Evolutionary conservation across 2,888 invertebrate genomes (phyloP).

Genomic region (Xylophagus ater): DNA sequence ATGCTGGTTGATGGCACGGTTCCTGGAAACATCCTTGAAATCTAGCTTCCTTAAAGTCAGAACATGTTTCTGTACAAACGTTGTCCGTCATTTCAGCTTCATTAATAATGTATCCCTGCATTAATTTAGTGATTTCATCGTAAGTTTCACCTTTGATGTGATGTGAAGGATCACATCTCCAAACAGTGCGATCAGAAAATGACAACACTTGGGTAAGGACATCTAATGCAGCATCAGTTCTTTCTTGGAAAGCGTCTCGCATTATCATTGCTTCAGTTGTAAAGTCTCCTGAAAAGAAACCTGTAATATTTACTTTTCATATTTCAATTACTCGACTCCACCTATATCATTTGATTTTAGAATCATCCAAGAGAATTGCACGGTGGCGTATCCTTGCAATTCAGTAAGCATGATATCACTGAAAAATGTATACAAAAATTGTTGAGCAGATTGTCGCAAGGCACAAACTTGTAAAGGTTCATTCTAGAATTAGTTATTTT

Average conservation of each 20-base stretch:
- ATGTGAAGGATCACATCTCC: slow-evolving; percentile 57
- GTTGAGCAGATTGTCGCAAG: slow-evolving; percentile 60
- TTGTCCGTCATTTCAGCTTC: slow-evolving; percentile 71
- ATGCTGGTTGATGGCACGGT: slow-evolving; percentile 48
- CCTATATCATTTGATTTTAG: slow-evolving; percentile 59
- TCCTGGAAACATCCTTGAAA: slow-evolving; percentile 56
- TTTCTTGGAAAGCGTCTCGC: slow-evolving; percentile 47
- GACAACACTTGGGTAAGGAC: slow-evolving; percentile 52
- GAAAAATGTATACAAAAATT: slow-evolving; percentile 63
- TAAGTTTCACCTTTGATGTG: slow-evolving; percentile 50
- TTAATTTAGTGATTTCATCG: slow-evolving; percentile 56
- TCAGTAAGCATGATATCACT: slow-evolving; percentile 61
- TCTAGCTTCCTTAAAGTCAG: slow-evolving; percentile 54
- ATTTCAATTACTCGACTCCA: too few relatives aligned
- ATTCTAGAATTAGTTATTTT: too few relatives aligned
- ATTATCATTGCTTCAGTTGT: slow-evolving; percentile 54
- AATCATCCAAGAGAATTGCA: slow-evolving; percentile 73
- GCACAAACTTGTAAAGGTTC: slow-evolving; percentile 55
- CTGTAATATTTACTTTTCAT: too few relatives aligned
- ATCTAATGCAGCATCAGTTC: too few relatives aligned
- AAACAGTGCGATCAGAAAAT: slow-evolving; percentile 49
- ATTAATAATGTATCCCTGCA: slow-evolving; percentile 72
- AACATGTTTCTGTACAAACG: slow-evolving; percentile 63
- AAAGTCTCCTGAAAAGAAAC: slow-evolving; percentile 58
- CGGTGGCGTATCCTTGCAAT: slow-evolving; percentile 70